Evolutionary conservation across 1,140 invertebrate genomes (phyloP).

Genomic region (Zaprionus tsacasi): DNA sequence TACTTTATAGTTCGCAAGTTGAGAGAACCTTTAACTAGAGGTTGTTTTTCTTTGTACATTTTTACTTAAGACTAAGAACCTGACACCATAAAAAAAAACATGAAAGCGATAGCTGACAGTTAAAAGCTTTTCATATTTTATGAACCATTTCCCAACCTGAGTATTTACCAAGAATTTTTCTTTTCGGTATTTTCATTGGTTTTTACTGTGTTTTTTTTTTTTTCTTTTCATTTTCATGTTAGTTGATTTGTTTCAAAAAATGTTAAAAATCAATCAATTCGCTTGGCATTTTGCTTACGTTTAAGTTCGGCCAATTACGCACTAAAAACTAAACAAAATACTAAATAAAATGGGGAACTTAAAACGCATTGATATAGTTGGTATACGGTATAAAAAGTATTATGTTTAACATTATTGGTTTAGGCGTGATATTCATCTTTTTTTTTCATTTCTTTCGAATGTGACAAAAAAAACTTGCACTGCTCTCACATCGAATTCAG

Average conservation of each 20-base stretch:
- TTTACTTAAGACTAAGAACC: constrained; percentile 59
- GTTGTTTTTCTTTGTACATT: constrained; percentile 48
- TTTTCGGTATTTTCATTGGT: constrained; percentile 11
- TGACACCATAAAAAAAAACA: constrained; percentile 50
- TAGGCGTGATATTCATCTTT: constrained; percentile 5
- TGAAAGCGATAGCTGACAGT: constrained; percentile 49
- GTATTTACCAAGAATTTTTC: constrained; percentile 7
- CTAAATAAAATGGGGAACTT: constrained; percentile 23
- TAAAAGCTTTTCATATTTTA: constrained; percentile 43
- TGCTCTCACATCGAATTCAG: constrained; percentile 66
- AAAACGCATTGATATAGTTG: constrained; percentile 21
- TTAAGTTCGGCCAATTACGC: constrained; percentile 67
- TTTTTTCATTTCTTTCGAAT: constrained; percentile 44
- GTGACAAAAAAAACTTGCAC: constrained; percentile 83
- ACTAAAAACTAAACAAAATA: constrained; percentile 82
- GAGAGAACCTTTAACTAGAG: constrained; percentile 22
- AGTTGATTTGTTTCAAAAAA: constrained; percentile 78
- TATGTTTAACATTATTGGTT: constrained; percentile 4
- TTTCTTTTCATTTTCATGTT: constrained; percentile 45
- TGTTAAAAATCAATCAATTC: constrained; percentile 83
- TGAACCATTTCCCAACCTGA: constrained; percentile 26
- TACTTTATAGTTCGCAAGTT: constrained; percentile 17
- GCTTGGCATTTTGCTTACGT: constrained; percentile 57
- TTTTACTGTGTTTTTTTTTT: constrained; percentile 16
- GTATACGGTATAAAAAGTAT: constrained; percentile 15